These are phyloP conservation scores for Microtus oregoni DNA, from an alignment of 2,113 vertebrate genomes.

Conservation along the genomic window DNA sequence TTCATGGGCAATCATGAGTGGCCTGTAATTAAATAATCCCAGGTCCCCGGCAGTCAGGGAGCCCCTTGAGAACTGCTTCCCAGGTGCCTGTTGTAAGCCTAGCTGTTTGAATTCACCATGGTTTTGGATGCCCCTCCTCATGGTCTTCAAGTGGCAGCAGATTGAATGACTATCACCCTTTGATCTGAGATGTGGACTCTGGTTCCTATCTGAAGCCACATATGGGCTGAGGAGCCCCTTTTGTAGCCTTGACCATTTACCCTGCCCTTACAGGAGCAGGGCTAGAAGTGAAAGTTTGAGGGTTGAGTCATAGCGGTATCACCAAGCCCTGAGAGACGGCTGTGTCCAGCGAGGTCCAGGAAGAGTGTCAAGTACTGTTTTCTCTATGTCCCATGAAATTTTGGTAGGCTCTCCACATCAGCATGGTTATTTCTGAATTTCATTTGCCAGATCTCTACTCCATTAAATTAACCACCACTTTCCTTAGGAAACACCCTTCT, in stretches of 20 bases:
- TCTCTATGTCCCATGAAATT: background rate
- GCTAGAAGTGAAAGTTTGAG: background rate
- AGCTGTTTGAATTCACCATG: background rate
- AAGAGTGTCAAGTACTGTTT: background rate
- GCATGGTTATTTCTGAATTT: conserved; percentile 15
- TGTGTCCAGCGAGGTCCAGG: background rate
- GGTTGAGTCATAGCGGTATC: background rate
- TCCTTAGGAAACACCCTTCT: background rate
- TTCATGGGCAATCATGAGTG: conserved; percentile 24
- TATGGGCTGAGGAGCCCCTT: background rate
- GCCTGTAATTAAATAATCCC: conserved; percentile 61
- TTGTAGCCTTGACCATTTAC: background rate
- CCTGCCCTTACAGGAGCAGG: background rate
- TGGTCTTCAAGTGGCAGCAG: background rate
- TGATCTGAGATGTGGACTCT: background rate
- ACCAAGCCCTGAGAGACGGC: background rate
- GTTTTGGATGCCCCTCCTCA: background rate
- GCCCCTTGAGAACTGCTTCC: background rate
- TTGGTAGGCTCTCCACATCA: background rate
- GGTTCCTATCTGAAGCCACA: background rate
- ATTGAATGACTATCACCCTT: background rate
- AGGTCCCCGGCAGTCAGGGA: background rate
- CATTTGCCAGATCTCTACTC: background rate
- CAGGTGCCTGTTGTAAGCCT: background rate
- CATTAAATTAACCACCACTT: background rate